A percentile compares a stretch with the other conserved stretches of the same genome.
These are phyloP conservation scores for Sinopyrophorus schimmeli DNA, from an alignment of 2,888 invertebrate species.

Conservation along the genomic window DNA sequence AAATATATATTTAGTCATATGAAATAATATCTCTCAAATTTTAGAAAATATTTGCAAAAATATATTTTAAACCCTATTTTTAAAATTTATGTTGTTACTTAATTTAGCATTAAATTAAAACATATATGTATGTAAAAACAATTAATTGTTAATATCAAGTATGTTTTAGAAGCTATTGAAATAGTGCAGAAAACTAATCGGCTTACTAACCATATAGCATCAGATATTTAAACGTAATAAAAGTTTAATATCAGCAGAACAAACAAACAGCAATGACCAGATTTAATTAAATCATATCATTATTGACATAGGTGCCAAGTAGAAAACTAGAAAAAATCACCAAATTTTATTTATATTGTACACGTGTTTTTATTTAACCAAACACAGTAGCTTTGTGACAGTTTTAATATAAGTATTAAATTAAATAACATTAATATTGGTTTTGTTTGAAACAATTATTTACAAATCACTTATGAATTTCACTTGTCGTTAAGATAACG, in stretches of 20 bases:
- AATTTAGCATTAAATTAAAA: too few species aligned
- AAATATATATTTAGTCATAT: too few species aligned
- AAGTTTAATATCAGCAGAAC: constrained; percentile 12
- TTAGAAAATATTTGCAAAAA: too few species aligned
- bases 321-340: constrained; percentile 37
- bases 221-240: too few species aligned
- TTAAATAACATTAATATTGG: constrained; percentile 46
- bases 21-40: too few species aligned
- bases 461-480: constrained; percentile 55
- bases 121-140: too few species aligned
- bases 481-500: constrained; percentile 51
- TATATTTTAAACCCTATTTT: too few species aligned
- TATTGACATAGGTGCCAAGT: constrained; percentile 50
- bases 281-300: constrained; percentile 49
- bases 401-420: constrained; percentile 18
- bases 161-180: too few species aligned
- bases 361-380: constrained; percentile 32
- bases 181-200: too few species aligned
- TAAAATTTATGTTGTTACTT: too few species aligned
- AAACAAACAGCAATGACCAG: constrained; percentile 33
- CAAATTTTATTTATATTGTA: constrained; percentile 28
- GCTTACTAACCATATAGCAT: too few species aligned
- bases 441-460: constrained; percentile 54
- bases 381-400: constrained; percentile 24
- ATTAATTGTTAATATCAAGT: too few species aligned